These are phyloP conservation scores for Mastomys coucha DNA, from an alignment of 2,113 vertebrate genomes.

Conservation along the genomic window DNA sequence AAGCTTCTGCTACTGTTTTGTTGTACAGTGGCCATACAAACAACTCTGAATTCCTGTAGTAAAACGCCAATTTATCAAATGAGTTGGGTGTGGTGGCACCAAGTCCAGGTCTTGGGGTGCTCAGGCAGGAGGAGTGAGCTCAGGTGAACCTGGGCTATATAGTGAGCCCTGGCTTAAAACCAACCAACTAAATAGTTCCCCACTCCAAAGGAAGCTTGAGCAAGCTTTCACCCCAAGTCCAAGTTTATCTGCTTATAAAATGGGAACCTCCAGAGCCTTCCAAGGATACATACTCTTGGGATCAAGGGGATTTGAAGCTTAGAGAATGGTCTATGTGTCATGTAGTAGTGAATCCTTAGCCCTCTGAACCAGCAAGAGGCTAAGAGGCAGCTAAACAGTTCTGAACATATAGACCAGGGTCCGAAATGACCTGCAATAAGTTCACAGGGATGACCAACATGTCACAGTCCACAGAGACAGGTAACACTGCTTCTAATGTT, in stretches of 20 bases:
- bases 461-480: not conserved
- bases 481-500: not conserved
- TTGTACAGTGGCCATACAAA: not conserved
- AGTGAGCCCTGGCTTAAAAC: not conserved
- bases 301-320: not conserved
- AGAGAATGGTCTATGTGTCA: not conserved
- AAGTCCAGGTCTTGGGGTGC: not conserved
- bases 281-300: fast-evolving
- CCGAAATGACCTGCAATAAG: not conserved
- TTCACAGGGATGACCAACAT: not conserved
- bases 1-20: not conserved
- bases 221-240: not conserved
- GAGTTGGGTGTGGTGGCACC: not conserved
- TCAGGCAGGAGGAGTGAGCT: not conserved
- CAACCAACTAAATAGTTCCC: not conserved
- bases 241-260: not conserved
- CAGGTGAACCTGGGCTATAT: not conserved
- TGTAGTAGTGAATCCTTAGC: fast-evolving
- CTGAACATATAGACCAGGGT: not conserved
- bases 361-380: not conserved
- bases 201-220: not conserved
- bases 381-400: not conserved
- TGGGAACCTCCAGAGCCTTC: not conserved
- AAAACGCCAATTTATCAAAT: not conserved
- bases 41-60: not conserved